phyloP scores from a whole-genome alignment of 2,797 vertebrate genomes.

The Vireo griseus region DNA sequence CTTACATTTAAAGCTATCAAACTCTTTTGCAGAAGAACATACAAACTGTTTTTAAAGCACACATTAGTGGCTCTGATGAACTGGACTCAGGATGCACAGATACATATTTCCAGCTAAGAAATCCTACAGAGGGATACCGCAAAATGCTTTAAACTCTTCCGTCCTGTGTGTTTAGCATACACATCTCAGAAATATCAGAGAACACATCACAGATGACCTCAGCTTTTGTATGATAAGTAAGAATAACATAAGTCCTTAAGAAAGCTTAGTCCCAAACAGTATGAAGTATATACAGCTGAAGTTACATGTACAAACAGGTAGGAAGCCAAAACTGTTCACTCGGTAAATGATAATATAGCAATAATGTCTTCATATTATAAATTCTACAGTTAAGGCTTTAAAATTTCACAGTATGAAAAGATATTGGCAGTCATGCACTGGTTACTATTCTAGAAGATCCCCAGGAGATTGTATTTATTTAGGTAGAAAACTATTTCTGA shows the following conservation, averaged over 20 bases:
- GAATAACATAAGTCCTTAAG: background rate
- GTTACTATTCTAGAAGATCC: background rate
- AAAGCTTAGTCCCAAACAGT: background rate
- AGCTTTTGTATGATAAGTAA: background rate
- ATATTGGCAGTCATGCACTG: background rate
- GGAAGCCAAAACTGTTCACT: background rate
- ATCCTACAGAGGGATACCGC: background rate
- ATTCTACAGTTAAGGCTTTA: background rate
- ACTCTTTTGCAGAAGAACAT: background rate
- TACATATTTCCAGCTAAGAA: background rate
- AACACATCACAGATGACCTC: background rate
- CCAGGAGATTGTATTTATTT: background rate
- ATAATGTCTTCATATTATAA: background rate
- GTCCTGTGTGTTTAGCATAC: background rate
- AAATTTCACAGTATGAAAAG: background rate
- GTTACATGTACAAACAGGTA: background rate
- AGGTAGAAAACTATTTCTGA: slow-evolving; percentile 5
- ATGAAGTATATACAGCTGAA: background rate
- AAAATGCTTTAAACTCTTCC: background rate
- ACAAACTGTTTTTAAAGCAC: background rate
- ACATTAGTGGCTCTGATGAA: background rate
- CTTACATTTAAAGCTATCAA: background rate
- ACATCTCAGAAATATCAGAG: background rate
- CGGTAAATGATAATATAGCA: background rate
- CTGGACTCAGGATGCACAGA: background rate